Base-by-base conservation (phyloP, 2,888 invertebrate genomes). In the Cylloceria caligata region DNA sequence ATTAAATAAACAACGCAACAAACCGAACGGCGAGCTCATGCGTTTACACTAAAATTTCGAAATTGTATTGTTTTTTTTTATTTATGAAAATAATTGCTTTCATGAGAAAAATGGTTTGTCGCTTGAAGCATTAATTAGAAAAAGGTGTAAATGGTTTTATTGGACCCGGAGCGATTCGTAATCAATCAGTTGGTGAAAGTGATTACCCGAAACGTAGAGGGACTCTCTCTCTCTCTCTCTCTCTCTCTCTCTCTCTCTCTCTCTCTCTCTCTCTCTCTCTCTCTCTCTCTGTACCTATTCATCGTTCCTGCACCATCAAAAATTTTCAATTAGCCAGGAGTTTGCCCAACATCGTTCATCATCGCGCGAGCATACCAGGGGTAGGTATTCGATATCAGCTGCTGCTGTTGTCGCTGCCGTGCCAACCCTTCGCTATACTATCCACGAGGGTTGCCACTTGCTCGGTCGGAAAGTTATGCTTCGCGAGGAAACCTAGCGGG, bases 371-470 rank as follows among this genome's bases (percentile, higher is more conserved):
- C 47, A 57, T 19, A 72, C 75, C 79, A 72, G 36, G 75, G 79
- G 82, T 79, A 68, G 82, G 75, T 82, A 82, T 79, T 62, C 71
- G 79, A 79, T 82, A 82, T 82, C 82, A 79, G 68, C 82, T 76
- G 80, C 67, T 67, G 67, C 60, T 42, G 71, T 65, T 21, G 79
- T 75, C 71, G 65, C 78, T 79, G 65, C 79, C 45, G 52, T 79
- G 72, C 67, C 77, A 77, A 82, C 78, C 79, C 78, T 75, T 62
- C 71, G 39, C 36, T 34, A 7, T 34, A 9, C 57, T 69, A 55
- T 21, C 39, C 62, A 9, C 75, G 27, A 39, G 75, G 75, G 71
- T 75, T 30, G 60, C 55, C 62, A 36, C 30, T 71, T 78, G 75
- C 82, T 75, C 79, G 75, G 71, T 82, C 75, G 79, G 60, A 60